phyloP scores from a whole-genome alignment of 2,797 vertebrate genomes.

The Harpagifer antarcticus region DNA sequence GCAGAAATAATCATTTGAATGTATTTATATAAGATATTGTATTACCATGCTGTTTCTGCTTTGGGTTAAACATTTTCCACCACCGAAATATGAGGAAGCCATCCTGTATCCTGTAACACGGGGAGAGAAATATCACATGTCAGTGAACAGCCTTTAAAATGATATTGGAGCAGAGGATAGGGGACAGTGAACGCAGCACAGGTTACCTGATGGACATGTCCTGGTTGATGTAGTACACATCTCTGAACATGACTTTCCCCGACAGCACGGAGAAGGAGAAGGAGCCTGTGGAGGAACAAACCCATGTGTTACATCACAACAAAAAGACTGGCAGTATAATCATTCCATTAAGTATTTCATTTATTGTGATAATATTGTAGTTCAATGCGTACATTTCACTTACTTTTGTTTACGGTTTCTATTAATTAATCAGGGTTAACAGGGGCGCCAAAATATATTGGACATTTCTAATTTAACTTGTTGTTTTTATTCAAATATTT shows the following conservation, averaged over 20 bases:
- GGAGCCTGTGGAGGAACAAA: constrained; percentile 85
- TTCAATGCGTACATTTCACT: too few species aligned
- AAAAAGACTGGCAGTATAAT: background rate
- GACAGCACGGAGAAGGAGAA: constrained; percentile 99
- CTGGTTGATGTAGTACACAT: constrained; percentile 97
- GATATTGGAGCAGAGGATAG: background rate
- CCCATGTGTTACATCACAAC: background rate
- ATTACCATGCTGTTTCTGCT: constrained; percentile 97
- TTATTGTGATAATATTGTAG: too few species aligned
- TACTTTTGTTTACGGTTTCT: too few species aligned
- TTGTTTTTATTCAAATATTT: too few species aligned
- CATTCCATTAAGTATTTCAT: background rate
- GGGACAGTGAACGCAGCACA: background rate
- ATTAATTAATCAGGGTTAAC: too few species aligned
- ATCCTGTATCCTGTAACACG: constrained; percentile 92
- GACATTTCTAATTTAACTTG: too few species aligned
- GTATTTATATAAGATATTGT: too few species aligned
- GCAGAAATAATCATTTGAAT: too few species aligned
- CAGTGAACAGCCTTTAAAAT: background rate
- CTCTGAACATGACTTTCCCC: constrained; percentile 98
- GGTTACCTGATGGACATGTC: constrained; percentile 98
- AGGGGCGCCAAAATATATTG: too few species aligned
- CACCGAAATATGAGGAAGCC: constrained; percentile 99
- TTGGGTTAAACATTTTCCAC: constrained; percentile 99
- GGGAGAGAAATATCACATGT: background rate